phyloP scores from a whole-genome alignment of 2,888 invertebrate species.

The Polyploca ridens region DNA sequence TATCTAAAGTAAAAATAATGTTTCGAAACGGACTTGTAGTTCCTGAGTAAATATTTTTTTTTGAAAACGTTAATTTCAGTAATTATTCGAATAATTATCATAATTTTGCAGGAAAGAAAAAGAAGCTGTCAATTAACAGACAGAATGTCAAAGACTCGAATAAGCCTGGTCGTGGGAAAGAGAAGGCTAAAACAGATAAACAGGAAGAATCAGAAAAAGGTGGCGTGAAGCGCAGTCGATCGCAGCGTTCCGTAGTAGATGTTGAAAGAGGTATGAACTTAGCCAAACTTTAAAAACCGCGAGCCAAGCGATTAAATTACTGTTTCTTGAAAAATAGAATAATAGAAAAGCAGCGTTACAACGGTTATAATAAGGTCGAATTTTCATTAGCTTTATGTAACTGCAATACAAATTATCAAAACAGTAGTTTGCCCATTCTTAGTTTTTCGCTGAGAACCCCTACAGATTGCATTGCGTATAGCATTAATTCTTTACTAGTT shows the following conservation, averaged over 20 bases:
- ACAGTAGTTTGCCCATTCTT: no score
- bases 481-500: no score
- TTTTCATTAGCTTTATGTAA: neutral
- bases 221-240: slow-evolving; percentile 69
- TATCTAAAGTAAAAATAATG: no score
- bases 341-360: neutral
- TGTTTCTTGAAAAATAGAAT: no score
- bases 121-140: slow-evolving; percentile 60
- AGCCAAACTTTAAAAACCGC: no score
- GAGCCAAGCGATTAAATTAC: no score
- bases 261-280: slow-evolving; percentile 64
- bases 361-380: neutral
- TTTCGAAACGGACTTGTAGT: no score
- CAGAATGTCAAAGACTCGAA: slow-evolving; percentile 38
- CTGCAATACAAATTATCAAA: neutral
- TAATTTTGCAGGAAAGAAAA: slow-evolving; percentile 59
- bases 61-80: no score
- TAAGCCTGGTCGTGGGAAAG: slow-evolving; percentile 37
- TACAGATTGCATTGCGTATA: no score
- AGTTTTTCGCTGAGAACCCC: no score
- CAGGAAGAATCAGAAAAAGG: slow-evolving; percentile 43
- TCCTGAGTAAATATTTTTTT: no score
- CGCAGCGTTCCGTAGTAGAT: slow-evolving; percentile 70
- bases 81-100: neutral
- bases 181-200: slow-evolving; percentile 25